phyloP scores from a whole-genome alignment of 2,888 invertebrate species.

The Eugnorisma glareosa region DNA sequence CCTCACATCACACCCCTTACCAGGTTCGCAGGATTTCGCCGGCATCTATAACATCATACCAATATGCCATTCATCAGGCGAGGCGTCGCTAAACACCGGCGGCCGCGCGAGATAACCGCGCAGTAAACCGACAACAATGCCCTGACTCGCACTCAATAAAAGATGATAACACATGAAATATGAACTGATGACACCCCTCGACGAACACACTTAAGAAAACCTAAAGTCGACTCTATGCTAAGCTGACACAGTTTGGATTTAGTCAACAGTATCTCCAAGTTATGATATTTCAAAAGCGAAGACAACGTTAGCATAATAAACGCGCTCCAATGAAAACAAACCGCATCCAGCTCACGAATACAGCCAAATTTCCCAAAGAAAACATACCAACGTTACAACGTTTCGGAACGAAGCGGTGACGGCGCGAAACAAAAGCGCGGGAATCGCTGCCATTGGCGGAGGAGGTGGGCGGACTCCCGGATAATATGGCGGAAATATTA shows the following conservation, averaged over 20 bases:
- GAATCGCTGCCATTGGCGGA: constrained; percentile 88
- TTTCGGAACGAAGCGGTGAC: constrained; percentile 85
- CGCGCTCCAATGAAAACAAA: constrained; percentile 87
- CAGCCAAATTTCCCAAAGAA: constrained; percentile 88
- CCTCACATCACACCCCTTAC: constrained; percentile 37
- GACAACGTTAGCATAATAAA: constrained; percentile 82
- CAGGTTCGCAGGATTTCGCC: constrained; percentile 40
- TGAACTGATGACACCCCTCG: constrained; percentile 88
- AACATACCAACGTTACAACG: constrained; percentile 86
- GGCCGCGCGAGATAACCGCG: constrained; percentile 86
- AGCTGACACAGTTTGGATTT: constrained; percentile 66
- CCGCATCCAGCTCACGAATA: constrained; percentile 84
- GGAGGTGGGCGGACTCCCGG: constrained; percentile 88
- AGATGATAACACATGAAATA: constrained; percentile 91
- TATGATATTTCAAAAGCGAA: constrained; percentile 76
- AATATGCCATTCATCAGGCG: constrained; percentile 88
- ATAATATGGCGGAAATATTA: constrained; percentile 91
- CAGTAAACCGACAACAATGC: constrained; percentile 90
- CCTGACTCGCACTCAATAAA: constrained; percentile 90
- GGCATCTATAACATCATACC: constrained; percentile 67
- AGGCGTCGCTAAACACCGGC: constrained; percentile 87
- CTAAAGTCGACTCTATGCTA: constrained; percentile 63
- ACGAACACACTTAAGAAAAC: constrained; percentile 61
- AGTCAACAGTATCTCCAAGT: constrained; percentile 50
- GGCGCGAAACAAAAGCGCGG: constrained; percentile 90